Evolutionary conservation across 2,113 vertebrate genomes (phyloP).

Genomic region (Nothoprocta perdicaria): DNA sequence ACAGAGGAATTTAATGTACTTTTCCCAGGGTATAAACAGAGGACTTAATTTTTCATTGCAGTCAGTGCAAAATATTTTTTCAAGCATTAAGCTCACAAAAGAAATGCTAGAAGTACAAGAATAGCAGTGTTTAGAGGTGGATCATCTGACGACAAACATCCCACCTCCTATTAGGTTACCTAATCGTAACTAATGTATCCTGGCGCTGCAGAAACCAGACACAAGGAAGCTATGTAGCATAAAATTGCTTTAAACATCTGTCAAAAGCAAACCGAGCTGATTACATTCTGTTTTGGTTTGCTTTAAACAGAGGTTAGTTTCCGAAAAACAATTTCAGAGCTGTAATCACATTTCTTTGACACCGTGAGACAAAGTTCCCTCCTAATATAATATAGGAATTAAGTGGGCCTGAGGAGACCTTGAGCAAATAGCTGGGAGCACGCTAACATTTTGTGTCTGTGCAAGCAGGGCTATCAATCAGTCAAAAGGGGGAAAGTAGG

Average conservation of each 20-base stretch:
- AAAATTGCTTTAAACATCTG: constrained; percentile 71
- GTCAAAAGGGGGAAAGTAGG: neutral
- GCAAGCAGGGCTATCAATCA: constrained; percentile 2
- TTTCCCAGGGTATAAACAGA: neutral
- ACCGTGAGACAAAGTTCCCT: constrained; percentile 30
- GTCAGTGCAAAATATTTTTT: neutral
- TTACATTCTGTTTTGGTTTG: constrained; percentile 59
- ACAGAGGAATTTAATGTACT: neutral
- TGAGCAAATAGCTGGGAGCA: constrained; percentile 1
- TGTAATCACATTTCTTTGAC: constrained; percentile 64
- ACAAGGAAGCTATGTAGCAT: constrained; percentile 38
- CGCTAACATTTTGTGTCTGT: neutral
- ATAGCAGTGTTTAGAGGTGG: neutral
- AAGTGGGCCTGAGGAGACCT: constrained; percentile 16
- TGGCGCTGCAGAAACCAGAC: constrained; percentile 1
- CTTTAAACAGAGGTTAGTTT: constrained; percentile 55
- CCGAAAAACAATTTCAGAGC: constrained; percentile 28
- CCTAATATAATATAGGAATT: constrained; percentile 36
- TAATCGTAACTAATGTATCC: neutral
- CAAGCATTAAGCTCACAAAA: neutral
- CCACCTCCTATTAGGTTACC: neutral
- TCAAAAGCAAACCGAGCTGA: constrained; percentile 65
- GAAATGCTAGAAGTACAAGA: neutral
- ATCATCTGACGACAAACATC: neutral
- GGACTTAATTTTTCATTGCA: neutral